Evolutionary conservation across 2,888 invertebrate species (phyloP), one percentile per base, ranked within the genome.

Genomic region (Aleiodes alternator): DNA sequence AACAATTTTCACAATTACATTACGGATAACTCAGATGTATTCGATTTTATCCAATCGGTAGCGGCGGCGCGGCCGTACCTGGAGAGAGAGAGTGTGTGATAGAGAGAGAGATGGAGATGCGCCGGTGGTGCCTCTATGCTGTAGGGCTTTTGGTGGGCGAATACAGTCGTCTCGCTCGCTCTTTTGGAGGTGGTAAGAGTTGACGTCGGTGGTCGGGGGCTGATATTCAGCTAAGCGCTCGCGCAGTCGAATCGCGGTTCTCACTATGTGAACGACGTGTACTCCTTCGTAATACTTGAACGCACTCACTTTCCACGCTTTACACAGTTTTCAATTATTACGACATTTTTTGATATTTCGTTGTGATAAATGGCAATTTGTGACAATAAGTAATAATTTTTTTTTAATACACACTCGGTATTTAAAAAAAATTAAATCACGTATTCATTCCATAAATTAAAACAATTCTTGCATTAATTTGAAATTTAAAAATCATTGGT

Each of bases 171-270:
- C 29, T 31, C 71, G 31, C 56, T 31, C 57, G 51, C 70, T 48
- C 34, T 71, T 68, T 43, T 81, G 71, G 84, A 77, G 82, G 84
- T 83, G 83, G 86, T 83, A 82, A 84, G 85, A 83, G 84, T 81
- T 78, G 82, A 79, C 75, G 81, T 66, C 69, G 82, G 81, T 56
- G 34, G 82, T 83, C 80, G 82, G 84, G 85, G 86, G 83, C 80
- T 82, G 86, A 85, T 85, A 86, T 86, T 84, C 82, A 80, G 84
- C 84, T 83, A 86, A 86, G 87, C 87, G 86, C 87, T 84, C 83
- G 87, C 84, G 87, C 87, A 87, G 87, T 87, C 84, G 86, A 82
- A 82, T 84, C 87, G 84, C 82, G 84, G 86, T 85, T 85, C 82
- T 82, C 84, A 83, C 75, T 83, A 84, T 84, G 85, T 84, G 81